phyloP scores from a whole-genome alignment of 2,888 invertebrate species.

The Dorcus parallelipipedus region DNA sequence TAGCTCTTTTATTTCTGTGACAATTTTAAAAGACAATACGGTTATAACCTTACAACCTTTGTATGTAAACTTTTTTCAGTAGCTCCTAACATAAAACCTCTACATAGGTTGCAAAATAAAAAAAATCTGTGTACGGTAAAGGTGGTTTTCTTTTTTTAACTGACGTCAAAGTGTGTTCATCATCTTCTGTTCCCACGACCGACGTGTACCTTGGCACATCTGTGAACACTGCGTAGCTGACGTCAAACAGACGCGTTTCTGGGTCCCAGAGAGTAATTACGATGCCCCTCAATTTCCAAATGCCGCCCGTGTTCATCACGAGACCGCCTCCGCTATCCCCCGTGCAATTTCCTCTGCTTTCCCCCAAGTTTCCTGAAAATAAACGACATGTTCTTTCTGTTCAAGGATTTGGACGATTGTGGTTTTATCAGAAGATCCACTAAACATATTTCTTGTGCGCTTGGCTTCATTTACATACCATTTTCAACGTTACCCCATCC shows the following conservation, averaged over 20 bases:
- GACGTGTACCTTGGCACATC: conserved; percentile 57
- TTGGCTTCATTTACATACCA: conserved; percentile 45
- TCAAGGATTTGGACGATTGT: too few species aligned
- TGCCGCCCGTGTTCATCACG: conserved; percentile 41
- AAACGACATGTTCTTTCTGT: neutral
- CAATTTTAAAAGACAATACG: too few species aligned
- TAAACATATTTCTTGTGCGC: conserved; percentile 44
- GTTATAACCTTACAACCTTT: too few species aligned
- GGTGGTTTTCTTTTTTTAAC: too few species aligned
- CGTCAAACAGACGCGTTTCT: conserved; percentile 54
- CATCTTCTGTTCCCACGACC: conserved; percentile 48
- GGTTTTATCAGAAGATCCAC: conserved; percentile 42
- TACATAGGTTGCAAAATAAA: too few species aligned
- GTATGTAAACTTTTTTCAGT: too few species aligned
- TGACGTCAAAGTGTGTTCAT: neutral
- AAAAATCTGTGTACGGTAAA: too few species aligned
- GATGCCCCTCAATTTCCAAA: conserved; percentile 52
- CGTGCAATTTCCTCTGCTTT: conserved; percentile 54
- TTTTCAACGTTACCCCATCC: conserved; percentile 59
- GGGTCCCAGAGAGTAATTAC: conserved; percentile 48
- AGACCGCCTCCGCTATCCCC: conserved; percentile 61
- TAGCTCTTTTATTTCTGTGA: too few species aligned
- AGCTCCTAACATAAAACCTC: too few species aligned
- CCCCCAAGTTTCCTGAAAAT: conserved; percentile 45
- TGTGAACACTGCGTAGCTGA: conserved; percentile 62